Evolutionary conservation across 2,797 vertebrate species (phyloP), one percentile per base, ranked within the genome.

Genomic region (Salarias fasciatus): DNA sequence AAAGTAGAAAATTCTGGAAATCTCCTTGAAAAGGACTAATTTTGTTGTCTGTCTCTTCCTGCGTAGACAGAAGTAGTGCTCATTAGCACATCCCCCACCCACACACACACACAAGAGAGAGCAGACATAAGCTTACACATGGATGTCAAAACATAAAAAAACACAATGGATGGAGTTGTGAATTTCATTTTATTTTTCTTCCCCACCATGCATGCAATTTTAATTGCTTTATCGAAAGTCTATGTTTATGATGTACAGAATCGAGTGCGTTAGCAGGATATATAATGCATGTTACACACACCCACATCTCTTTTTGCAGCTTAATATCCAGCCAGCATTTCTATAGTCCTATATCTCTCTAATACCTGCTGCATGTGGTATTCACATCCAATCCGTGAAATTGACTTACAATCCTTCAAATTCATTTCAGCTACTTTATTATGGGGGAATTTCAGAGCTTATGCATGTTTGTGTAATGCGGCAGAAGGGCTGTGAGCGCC

Each of bases 11-110:
- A n/a, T n/a, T n/a, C n/a, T n/a, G n/a, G n/a, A 57, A 68, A 70
- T 50, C 37, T 49, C 52, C 55, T 41, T 61, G 15, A 69, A 61
- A 72, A 69, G 35, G 49, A 35, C 43, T 44, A 48, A 9, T 66
- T 72, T 61, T 60, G 52, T n/a, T 48, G 38, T 49, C 38, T 47
- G 44, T 38, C 54, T 60, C 40, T 37, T 59, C 41, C 59, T 59
- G 60, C 53, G 60, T 56, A 69, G 64, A 68, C 69, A 36, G 55
- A 44, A 31, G 53, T 31, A 45, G 14, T 59, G 68, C 68, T 81
- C 76, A 87, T 82, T 74, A 82, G 38, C 28, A 63, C 10, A 6
- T 51, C 54, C 11, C 49, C 8, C 45, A 31, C 44, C 2, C 61
- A 11, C n/a, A 33, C 41, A 12, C 24, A 18, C 11, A 44, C 41